Evolutionary conservation across 2,797 vertebrate species (phyloP).

Genomic region (Labeo calbasu): DNA sequence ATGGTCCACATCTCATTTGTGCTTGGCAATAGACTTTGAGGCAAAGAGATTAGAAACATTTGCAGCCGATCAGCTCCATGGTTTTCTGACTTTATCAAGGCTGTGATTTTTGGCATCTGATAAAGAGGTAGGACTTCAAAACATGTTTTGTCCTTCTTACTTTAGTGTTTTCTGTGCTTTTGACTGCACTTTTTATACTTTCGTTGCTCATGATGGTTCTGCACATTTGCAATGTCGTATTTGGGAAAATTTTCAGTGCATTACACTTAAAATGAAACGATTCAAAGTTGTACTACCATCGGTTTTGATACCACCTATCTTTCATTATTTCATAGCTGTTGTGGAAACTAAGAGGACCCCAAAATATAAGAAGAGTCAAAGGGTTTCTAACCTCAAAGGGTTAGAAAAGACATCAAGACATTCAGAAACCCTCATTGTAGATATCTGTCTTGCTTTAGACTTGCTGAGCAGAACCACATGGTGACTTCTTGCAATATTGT

Average conservation of each 20-base stretch:
- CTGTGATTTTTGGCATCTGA: conserved; percentile 69
- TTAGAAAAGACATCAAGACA: not conserved
- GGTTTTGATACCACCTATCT: not conserved
- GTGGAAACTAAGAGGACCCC: not conserved
- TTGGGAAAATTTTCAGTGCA: not conserved
- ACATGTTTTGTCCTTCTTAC: conserved; percentile 12
- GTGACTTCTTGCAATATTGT: conserved; percentile 41
- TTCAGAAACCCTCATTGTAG: not conserved
- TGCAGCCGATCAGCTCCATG: conserved; percentile 69
- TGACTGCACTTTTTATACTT: conserved; percentile 24
- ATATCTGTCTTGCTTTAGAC: not conserved
- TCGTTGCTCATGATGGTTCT: not conserved
- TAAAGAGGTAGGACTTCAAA: conserved; percentile 67
- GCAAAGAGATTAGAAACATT: conserved; percentile 60
- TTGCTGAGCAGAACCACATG: conserved; percentile 31
- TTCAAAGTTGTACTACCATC: conserved; percentile 6
- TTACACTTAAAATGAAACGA: not conserved
- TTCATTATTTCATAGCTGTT: not conserved
- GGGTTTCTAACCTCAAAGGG: not conserved
- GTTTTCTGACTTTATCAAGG: conserved; percentile 73
- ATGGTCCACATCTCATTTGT: conserved; percentile 48
- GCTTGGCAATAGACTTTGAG: conserved; percentile 49
- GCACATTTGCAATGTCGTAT: not conserved
- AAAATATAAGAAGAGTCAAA: not conserved
- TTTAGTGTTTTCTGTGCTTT: conserved; percentile 22